phyloP scores from a whole-genome alignment of 2,113 vertebrate species.

The Sardina pilchardus region DNA sequence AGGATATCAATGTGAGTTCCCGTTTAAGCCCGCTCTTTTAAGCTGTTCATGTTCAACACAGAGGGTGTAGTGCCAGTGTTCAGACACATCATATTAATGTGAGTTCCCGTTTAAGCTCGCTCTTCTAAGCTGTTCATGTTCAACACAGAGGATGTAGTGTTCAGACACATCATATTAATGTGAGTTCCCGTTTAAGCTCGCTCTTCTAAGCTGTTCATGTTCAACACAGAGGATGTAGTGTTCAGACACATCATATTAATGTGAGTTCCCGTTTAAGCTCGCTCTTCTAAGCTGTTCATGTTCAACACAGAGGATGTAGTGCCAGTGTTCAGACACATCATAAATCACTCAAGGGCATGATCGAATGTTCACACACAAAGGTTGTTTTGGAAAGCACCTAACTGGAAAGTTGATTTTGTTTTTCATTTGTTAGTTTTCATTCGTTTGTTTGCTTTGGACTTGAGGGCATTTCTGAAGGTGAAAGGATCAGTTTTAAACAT shows the following conservation, averaged over 20 bases:
- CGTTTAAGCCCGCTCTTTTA: no score
- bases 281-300: conserved; percentile 17
- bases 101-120: conserved; percentile 47
- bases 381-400: neutral
- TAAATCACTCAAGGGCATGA: conserved; percentile 10
- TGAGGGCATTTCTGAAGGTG: conserved; percentile 11
- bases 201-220: conserved; percentile 14
- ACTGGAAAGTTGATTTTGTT: neutral
- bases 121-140: conserved; percentile 17
- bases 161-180: no score
- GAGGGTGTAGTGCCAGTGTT: no score
- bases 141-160: neutral
- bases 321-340: conserved; percentile 4
- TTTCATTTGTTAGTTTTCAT: neutral
- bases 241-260: conserved; percentile 69
- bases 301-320: neutral
- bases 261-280: conserved; percentile 65
- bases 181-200: conserved; percentile 59
- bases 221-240: neutral
- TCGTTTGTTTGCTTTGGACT: neutral
- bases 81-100: no score
- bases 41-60: no score
- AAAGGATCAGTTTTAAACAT: conserved; percentile 19
- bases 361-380: neutral
- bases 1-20: no score